A percentile compares a stretch with the other conserved stretches of the same genome.
Conservation (phyloP, 2,888 invertebrate species). For the Phyllotreta striolata region DNA sequence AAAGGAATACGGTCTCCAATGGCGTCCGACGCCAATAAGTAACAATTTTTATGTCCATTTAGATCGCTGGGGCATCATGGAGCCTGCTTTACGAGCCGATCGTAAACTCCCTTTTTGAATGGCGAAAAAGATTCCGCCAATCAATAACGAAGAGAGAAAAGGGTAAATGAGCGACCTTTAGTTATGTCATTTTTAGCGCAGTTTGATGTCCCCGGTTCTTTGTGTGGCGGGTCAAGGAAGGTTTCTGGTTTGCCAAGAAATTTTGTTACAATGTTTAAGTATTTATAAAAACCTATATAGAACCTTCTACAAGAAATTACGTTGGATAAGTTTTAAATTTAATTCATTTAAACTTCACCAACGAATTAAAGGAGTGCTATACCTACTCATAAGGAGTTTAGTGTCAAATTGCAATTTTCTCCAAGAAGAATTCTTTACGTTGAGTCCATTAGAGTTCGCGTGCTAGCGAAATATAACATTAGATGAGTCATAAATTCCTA, state of each 20-base stretch:
- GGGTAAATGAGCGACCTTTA: slow-evolving; percentile 31
- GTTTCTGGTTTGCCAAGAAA: slow-evolving; percentile 6
- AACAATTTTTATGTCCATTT: slow-evolving; percentile 34
- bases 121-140: slow-evolving; percentile 31
- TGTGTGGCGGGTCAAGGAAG: slow-evolving; percentile 24
- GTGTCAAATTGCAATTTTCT: not conserved
- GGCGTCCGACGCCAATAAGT: slow-evolving; percentile 28
- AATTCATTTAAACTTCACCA: not conserved
- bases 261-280: slow-evolving; percentile 1
- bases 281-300: not conserved
- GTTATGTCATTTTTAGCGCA: slow-evolving; percentile 23
- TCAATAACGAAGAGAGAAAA: slow-evolving; percentile 28
- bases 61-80: slow-evolving; percentile 32
- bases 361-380: too few species aligned
- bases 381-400: not conserved
- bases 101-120: slow-evolving; percentile 44
- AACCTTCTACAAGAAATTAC: too few species aligned
- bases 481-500: slow-evolving; percentile 37
- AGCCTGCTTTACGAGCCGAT: slow-evolving; percentile 43
- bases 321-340: not conserved
- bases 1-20: slow-evolving; percentile 19
- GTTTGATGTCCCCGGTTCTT: not conserved
- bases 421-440: too few species aligned
- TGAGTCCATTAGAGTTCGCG: slow-evolving; percentile 24
- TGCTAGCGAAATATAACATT: slow-evolving; percentile 35